These are phyloP conservation scores for Neomicropteryx cornuta DNA, from an alignment of 1,140 invertebrate species.

Conservation along the genomic window DNA sequence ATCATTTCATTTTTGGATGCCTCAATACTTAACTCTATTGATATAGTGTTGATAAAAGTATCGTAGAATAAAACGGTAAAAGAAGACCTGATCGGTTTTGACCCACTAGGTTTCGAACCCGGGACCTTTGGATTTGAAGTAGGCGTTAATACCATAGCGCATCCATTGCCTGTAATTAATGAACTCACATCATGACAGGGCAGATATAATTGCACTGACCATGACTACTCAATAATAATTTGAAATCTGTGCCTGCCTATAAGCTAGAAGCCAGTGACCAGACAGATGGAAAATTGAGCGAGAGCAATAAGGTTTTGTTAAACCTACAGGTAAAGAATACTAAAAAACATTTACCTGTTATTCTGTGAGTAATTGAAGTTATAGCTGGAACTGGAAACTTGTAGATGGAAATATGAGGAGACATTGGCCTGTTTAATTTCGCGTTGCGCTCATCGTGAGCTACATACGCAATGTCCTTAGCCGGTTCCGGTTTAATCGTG, in stretches of 20 bases:
- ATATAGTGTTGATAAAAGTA: no score
- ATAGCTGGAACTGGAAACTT: conserved; percentile 62
- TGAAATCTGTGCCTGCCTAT: conserved; percentile 1
- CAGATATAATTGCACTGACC: neutral
- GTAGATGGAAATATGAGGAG: conserved; percentile 84
- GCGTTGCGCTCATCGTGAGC: no score
- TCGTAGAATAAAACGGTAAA: no score
- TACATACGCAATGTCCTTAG: no score
- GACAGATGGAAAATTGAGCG: neutral
- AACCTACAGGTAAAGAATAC: conserved; percentile 22
- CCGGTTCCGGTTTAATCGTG: no score
- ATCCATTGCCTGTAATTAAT: conserved; percentile 3
- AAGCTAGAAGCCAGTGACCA: neutral
- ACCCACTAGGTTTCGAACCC: no score
- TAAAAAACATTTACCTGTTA: conserved; percentile 48
- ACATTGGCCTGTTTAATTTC: conserved; percentile 60
- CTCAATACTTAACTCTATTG: no score
- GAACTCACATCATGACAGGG: neutral
- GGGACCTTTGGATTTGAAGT: no score
- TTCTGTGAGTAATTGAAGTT: conserved; percentile 72
- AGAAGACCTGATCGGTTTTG: no score
- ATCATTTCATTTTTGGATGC: no score
- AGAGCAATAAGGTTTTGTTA: neutral
- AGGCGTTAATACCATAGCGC: no score
- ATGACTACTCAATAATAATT: conserved; percentile 6